These are phyloP conservation scores for Theropithecus gelada DNA, from an alignment of 2,113 vertebrate genomes.

Conservation along the genomic window DNA sequence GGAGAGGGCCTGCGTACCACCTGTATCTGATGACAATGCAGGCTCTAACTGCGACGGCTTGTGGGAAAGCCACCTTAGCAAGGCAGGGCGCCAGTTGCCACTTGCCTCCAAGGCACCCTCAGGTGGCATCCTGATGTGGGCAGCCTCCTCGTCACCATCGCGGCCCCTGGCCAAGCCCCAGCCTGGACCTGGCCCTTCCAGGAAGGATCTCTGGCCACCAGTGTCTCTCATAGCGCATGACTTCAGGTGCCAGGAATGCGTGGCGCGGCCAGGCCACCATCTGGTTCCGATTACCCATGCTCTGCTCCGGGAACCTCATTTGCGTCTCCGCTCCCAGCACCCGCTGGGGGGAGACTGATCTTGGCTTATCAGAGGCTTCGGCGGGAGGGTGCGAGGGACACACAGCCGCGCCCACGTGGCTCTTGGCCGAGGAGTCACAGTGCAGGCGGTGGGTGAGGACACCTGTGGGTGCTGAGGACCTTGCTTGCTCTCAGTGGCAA, in stretches of 20 bases:
- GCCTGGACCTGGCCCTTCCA: neutral
- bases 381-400: neutral
- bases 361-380: constrained; percentile 41
- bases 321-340: constrained; percentile 18
- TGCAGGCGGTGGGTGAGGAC: neutral
- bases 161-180: neutral
- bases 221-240: constrained; percentile 87
- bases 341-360: constrained; percentile 66
- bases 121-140: neutral
- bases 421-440: neutral
- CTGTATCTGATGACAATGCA: constrained; percentile 39
- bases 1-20: constrained; percentile 66
- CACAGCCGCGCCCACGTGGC: neutral
- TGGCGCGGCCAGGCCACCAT: constrained; percentile 84
- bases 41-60: neutral
- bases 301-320: constrained; percentile 68
- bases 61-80: neutral
- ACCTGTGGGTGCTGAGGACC: neutral
- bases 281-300: constrained; percentile 93
- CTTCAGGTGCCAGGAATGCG: constrained; percentile 93
- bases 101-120: neutral
- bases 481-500: neutral
- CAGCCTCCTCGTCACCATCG: neutral
- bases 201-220: constrained; percentile 79
- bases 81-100: neutral